Conservation (phyloP, 2,797 vertebrate genomes). For the Morelia viridis region DNA sequence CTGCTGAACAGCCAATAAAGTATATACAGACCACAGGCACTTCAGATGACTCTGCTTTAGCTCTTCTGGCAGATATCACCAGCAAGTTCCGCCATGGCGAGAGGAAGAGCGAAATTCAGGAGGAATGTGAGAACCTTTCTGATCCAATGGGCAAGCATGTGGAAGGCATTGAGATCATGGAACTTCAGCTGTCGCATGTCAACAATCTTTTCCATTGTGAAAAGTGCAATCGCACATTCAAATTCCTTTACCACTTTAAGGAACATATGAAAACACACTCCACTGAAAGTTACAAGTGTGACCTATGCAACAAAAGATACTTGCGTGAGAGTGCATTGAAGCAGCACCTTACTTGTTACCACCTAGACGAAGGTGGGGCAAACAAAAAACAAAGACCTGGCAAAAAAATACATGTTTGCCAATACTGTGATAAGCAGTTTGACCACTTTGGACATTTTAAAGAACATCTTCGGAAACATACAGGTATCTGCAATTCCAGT, state of each 20-base stretch:
- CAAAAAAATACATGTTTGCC: slow-evolving; percentile 96
- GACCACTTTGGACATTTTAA: slow-evolving; percentile 99
- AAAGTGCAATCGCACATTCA: slow-evolving; percentile 95
- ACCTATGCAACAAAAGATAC: slow-evolving; percentile 92
- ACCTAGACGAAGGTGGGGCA: slow-evolving; percentile 87
- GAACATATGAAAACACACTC: slow-evolving; percentile 96
- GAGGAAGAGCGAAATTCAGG: slow-evolving; percentile 78
- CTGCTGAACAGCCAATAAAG: slow-evolving; percentile 81
- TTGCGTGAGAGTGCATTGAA: slow-evolving; percentile 93
- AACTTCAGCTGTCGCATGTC: slow-evolving; percentile 94
- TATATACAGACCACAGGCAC: slow-evolving; percentile 79
- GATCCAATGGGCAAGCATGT: slow-evolving; percentile 88
- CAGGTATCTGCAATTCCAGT: slow-evolving; percentile 78
- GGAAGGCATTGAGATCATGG: slow-evolving; percentile 93
- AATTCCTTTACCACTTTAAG: slow-evolving; percentile 98
- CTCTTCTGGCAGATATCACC: slow-evolving; percentile 95
- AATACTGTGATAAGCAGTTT: slow-evolving; percentile 96
- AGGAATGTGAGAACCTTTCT: slow-evolving; percentile 73
- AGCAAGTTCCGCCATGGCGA: slow-evolving; percentile 96
- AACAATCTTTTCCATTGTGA: slow-evolving; percentile 95
- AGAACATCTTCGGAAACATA: slow-evolving; percentile 96
- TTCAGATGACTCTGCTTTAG: slow-evolving; percentile 93
- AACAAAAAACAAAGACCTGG: slow-evolving; percentile 86
- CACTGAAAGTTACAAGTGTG: slow-evolving; percentile 88
- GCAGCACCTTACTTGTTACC: slow-evolving; percentile 90